A percentile compares a stretch with the other conserved stretches of the same genome.
These are phyloP conservation scores for Diaperis boleti DNA, from an alignment of 2,888 invertebrate species.

Conservation along the genomic window DNA sequence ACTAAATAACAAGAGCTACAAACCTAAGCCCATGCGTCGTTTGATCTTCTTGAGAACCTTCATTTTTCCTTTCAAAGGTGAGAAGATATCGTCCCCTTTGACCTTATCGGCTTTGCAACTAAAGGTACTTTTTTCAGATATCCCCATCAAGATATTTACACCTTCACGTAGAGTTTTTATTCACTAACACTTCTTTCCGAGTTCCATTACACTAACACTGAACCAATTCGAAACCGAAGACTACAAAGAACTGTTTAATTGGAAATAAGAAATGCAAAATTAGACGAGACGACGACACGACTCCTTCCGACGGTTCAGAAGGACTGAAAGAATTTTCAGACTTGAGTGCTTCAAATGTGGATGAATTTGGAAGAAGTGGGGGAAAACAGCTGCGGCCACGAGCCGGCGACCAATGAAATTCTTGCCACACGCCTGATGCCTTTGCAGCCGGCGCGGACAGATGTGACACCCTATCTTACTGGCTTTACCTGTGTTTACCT, in stretches of 20 bases:
- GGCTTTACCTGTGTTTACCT: conserved; percentile 55
- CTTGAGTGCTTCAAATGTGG: conserved; percentile 56
- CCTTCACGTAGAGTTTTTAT: conserved; percentile 42
- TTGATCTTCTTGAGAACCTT: conserved; percentile 92
- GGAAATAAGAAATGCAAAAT: conserved; percentile 6
- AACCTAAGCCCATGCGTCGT: conserved; percentile 88
- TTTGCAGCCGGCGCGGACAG: conserved; percentile 64
- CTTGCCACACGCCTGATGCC: conserved; percentile 71
- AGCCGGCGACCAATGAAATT: conserved; percentile 72
- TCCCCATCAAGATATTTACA: conserved; percentile 62
- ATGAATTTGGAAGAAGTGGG: conserved; percentile 50
- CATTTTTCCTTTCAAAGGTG: conserved; percentile 78
- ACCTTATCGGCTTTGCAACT: conserved; percentile 60
- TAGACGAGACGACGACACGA: conserved; percentile 7
- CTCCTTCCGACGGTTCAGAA: conserved; percentile 24
- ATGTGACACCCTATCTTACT: conserved; percentile 60
- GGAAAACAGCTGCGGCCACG: conserved; percentile 65
- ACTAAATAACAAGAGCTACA: conserved; percentile 64
- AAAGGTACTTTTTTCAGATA: conserved; percentile 60
- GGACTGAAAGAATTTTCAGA: conserved; percentile 53
- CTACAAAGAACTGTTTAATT: not conserved
- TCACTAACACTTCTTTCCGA: conserved; percentile 51
- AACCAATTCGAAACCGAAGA: conserved; percentile 2
- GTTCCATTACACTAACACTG: conserved; percentile 40
- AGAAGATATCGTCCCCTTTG: conserved; percentile 63